Evolutionary conservation across 2,113 vertebrate species (phyloP).

Genomic region (Echinops telfairi): DNA sequence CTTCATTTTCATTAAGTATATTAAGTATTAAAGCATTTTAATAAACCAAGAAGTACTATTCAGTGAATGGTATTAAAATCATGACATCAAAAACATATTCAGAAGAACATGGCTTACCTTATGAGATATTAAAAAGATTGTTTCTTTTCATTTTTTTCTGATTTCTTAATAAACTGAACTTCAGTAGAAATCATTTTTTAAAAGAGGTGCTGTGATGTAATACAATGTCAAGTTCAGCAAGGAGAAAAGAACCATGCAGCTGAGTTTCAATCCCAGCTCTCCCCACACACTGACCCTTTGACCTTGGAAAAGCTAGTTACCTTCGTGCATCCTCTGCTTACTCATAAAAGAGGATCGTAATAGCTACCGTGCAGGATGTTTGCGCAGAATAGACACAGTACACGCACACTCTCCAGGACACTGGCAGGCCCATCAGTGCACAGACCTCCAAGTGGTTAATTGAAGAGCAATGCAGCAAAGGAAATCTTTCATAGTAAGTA

Average conservation of each 20-base stretch:
- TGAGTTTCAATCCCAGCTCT: not conserved
- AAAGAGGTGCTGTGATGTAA: not conserved
- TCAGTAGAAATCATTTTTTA: not conserved
- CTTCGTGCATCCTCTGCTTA: not conserved
- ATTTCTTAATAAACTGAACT: not conserved
- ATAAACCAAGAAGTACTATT: not conserved
- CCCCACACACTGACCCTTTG: not conserved
- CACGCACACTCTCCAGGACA: too few species aligned
- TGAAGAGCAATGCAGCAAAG: too few species aligned
- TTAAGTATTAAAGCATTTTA: not conserved
- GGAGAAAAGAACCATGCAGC: too few species aligned
- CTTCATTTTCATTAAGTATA: not conserved
- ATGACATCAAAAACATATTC: not conserved
- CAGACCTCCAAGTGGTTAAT: too few species aligned
- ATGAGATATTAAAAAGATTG: not conserved
- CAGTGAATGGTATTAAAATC: not conserved
- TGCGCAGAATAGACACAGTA: too few species aligned
- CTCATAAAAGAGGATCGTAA: not conserved
- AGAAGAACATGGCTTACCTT: not conserved
- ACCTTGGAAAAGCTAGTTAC: not conserved
- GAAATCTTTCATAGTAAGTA: too few species aligned
- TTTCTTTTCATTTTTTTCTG: not conserved
- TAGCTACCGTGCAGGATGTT: too few species aligned
- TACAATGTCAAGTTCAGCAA: not conserved
- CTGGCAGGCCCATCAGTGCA: too few species aligned